Percentiles rank a stretch among this genome's conserved stretches.
Conservation (phyloP, 2,888 invertebrate genomes). For the Tetragnatha montana region DNA sequence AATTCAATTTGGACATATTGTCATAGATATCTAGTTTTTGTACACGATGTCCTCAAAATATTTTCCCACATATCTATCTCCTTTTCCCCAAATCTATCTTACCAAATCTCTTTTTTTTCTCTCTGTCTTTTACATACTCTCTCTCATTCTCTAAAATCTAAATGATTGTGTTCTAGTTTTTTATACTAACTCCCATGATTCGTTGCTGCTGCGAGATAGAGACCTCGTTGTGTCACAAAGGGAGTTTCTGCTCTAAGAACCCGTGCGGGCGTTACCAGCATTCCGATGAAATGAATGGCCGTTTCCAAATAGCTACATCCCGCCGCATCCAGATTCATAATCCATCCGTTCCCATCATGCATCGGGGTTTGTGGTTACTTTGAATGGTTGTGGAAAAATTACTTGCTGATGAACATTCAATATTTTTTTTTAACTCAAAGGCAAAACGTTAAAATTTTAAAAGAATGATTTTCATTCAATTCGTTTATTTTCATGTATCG, state of each 20-base stretch:
- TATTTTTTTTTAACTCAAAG: neutral
- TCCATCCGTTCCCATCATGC: neutral
- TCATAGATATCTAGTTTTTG: no score
- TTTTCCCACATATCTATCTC: no score
- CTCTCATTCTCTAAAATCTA: neutral
- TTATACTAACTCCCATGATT: neutral
- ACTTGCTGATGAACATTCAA: neutral
- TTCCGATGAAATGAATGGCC: neutral
- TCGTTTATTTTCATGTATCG: no score
- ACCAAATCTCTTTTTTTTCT: neutral
- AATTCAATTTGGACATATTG: no score
- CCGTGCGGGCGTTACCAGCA: neutral
- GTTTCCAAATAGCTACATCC: neutral
- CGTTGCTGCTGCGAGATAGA: neutral
- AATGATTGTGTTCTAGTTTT: neutral
- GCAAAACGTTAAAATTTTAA: neutral
- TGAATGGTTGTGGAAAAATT: neutral
- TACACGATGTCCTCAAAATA: no score
- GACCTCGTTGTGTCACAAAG: neutral
- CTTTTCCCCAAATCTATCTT: no score
- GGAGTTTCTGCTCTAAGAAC: neutral
- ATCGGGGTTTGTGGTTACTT: neutral
- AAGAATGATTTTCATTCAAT: neutral
- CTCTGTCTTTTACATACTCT: neutral
- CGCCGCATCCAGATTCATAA: neutral